A percentile compares a stretch with the other conserved stretches of the same genome.
Evolutionary conservation across 2,113 vertebrate genomes (phyloP).

Genomic region (Trichechus manatus): DNA sequence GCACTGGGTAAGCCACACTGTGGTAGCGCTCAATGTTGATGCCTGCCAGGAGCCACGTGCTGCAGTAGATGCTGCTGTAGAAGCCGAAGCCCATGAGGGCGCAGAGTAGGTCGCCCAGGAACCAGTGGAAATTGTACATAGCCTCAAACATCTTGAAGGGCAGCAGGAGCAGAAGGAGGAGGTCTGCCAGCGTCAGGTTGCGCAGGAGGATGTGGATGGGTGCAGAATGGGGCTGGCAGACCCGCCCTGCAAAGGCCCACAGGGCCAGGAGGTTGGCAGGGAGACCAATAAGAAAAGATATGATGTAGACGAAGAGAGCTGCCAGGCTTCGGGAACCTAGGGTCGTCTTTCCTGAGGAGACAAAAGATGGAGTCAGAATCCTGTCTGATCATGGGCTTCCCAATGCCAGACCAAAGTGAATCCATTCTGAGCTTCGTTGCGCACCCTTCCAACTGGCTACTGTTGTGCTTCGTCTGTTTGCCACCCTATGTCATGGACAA

Average conservation of each 20-base stretch:
- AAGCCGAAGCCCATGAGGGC: slow-evolving; percentile 89
- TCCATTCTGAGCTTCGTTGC: neutral
- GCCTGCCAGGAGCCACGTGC: slow-evolving; percentile 89
- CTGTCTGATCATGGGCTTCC: neutral
- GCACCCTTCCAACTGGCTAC: neutral
- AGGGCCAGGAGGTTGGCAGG: slow-evolving; percentile 90
- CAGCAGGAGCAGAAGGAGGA: slow-evolving; percentile 91
- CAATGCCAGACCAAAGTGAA: neutral
- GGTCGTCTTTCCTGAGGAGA: neutral
- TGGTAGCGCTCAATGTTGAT: slow-evolving; percentile 91
- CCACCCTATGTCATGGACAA: neutral
- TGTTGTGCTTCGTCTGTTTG: neutral
- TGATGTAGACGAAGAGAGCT: slow-evolving; percentile 87
- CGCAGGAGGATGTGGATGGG: slow-evolving; percentile 91
- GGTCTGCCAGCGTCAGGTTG: slow-evolving; percentile 90
- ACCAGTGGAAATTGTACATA: slow-evolving; percentile 83
- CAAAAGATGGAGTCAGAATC: neutral
- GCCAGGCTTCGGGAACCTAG: slow-evolving; percentile 29
- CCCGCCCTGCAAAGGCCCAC: slow-evolving; percentile 86
- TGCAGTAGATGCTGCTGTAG: slow-evolving; percentile 92
- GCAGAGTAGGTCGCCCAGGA: slow-evolving; percentile 86
- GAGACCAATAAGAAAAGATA: slow-evolving; percentile 89
- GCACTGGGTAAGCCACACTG: slow-evolving; percentile 90
- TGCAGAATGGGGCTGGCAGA: slow-evolving; percentile 81
- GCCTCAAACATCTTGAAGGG: slow-evolving; percentile 92